phyloP scores from a whole-genome alignment of 1,140 invertebrate species.

The Dendrolimus kikuchii region DNA sequence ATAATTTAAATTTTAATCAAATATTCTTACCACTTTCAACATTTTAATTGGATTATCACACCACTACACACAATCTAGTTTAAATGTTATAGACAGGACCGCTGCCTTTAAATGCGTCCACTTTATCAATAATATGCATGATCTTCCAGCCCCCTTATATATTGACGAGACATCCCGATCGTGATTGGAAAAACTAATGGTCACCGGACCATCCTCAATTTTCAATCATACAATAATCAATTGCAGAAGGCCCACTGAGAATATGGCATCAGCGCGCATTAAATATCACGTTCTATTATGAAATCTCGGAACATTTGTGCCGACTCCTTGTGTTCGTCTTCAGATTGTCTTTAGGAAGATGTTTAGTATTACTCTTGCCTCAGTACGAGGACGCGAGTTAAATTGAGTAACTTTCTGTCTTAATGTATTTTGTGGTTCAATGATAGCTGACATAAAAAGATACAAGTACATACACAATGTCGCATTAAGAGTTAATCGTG shows the following conservation, averaged over 20 bases:
- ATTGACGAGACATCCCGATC: slow-evolving; percentile 32
- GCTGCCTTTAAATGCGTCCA: slow-evolving; percentile 28
- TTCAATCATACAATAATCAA: slow-evolving; percentile 30
- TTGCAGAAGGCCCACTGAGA: no score
- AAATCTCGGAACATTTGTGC: no score
- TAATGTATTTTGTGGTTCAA: no score
- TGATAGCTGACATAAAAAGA: slow-evolving; percentile 27
- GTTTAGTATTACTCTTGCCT: no score
- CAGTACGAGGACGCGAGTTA: no score
- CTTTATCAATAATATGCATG: slow-evolving; percentile 11
- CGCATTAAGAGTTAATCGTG: slow-evolving; percentile 54
- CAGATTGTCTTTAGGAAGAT: no score
- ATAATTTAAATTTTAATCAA: slow-evolving; percentile 6
- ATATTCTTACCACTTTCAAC: slow-evolving; percentile 51
- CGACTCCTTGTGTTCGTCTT: no score
- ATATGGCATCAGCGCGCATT: no score
- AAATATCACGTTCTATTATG: no score
- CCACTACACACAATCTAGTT: slow-evolving; percentile 31
- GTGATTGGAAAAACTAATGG: slow-evolving; percentile 60
- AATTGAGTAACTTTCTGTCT: no score
- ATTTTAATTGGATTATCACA: slow-evolving; percentile 23
- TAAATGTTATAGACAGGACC: slow-evolving; percentile 41
- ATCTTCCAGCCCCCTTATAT: slow-evolving; percentile 40
- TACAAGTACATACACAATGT: slow-evolving; percentile 46
- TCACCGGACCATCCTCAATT: slow-evolving; percentile 28